Conservation (phyloP, 1,140 invertebrate species). For the Eurytemora carolleeae region DNA sequence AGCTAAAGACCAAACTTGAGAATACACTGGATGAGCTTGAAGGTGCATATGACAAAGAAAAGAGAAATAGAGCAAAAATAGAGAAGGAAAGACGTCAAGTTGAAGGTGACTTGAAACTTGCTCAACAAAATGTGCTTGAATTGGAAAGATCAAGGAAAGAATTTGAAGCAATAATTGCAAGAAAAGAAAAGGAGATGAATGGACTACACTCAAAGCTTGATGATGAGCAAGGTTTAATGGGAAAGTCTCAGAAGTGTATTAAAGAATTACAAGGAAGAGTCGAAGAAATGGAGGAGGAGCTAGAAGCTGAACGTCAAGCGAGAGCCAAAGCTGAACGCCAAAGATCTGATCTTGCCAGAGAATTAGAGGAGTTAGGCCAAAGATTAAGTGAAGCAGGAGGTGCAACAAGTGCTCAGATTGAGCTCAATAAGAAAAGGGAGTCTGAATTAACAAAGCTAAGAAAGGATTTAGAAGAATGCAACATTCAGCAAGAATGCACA, state of each 20-base stretch:
- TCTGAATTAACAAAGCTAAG: constrained; percentile 92
- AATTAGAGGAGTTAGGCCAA: constrained; percentile 89
- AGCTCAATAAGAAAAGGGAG: constrained; percentile 98
- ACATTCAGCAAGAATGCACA: constrained; percentile 92
- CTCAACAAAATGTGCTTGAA: constrained; percentile 33
- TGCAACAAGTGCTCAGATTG: constrained; percentile 94
- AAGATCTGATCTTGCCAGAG: constrained; percentile 79
- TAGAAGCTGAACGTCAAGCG: constrained; percentile 55
- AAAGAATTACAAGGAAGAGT: constrained; percentile 48
- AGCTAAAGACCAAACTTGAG: constrained; percentile 36
- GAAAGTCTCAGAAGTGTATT: constrained; percentile 32
- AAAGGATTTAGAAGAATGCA: constrained; percentile 90
- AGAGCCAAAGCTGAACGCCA: constrained; percentile 73
- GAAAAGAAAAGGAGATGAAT: constrained; percentile 91
- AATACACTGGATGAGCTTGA: constrained; percentile 33
- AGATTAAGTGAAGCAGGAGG: constrained; percentile 94
- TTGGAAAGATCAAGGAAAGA: constrained; percentile 93
- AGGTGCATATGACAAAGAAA: constrained; percentile 34
- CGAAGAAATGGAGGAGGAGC: constrained; percentile 91
- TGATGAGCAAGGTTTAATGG: constrained; percentile 31
- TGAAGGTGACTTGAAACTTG: constrained; percentile 28
- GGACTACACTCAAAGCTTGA: constrained; percentile 67
- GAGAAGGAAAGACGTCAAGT: constrained; percentile 29
- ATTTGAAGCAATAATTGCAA: constrained; percentile 83
- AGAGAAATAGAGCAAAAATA: constrained; percentile 33